phyloP scores from a whole-genome alignment of 2,888 invertebrate species.

The Andricus curvator region DNA sequence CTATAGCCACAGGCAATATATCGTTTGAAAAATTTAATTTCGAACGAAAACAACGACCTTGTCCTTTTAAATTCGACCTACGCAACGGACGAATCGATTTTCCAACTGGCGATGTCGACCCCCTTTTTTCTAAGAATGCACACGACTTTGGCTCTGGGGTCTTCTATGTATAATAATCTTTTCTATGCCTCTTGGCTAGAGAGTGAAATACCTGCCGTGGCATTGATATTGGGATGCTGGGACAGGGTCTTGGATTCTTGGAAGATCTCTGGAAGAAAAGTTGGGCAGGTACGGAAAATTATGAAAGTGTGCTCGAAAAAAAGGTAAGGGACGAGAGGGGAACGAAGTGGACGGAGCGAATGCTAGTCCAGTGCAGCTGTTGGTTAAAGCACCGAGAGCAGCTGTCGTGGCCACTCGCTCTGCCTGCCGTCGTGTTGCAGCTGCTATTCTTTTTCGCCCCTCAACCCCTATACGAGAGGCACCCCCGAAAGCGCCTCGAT shows the following conservation, averaged over 20 bases:
- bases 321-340: constrained; percentile 21
- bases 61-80: constrained; percentile 47
- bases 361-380: constrained; percentile 71
- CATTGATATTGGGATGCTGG: constrained; percentile 2
- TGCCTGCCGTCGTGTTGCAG: constrained; percentile 65
- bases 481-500: constrained; percentile 62
- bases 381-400: constrained; percentile 76
- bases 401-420: constrained; percentile 69
- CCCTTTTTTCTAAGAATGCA: constrained; percentile 23
- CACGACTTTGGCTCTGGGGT: neutral
- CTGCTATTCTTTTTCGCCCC: constrained; percentile 64
- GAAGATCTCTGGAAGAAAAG: constrained; percentile 28
- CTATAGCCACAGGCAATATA: neutral
- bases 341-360: constrained; percentile 41
- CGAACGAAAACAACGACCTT: neutral
- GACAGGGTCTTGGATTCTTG: neutral
- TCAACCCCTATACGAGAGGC: constrained; percentile 65
- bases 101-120: constrained; percentile 36
- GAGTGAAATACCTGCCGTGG: constrained; percentile 9
- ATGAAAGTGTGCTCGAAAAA: constrained; percentile 28
- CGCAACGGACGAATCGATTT: constrained; percentile 61
- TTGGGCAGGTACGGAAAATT: constrained; percentile 25
- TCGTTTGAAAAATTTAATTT: neutral
- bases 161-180: neutral
- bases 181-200: neutral